Evolutionary conservation across 2,797 vertebrate species (phyloP).

Genomic region (Myotis pilosus): DNA sequence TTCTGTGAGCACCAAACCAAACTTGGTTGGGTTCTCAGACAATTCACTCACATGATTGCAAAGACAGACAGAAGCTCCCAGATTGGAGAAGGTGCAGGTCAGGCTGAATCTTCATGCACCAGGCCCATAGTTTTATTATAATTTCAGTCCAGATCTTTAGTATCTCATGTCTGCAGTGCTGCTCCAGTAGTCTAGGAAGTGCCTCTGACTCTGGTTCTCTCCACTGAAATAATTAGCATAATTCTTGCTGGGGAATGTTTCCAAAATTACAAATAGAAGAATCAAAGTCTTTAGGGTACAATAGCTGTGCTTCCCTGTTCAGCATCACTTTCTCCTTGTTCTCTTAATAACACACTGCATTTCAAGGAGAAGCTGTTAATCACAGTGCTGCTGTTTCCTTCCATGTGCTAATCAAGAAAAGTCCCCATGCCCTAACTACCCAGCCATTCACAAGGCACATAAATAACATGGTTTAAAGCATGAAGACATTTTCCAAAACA

Average conservation of each 20-base stretch:
- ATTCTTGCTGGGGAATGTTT: neutral
- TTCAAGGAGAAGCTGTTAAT: neutral
- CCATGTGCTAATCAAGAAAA: neutral
- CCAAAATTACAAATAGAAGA: neutral
- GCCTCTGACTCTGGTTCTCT: neutral
- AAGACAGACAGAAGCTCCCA: too few species aligned
- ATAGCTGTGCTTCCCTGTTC: neutral
- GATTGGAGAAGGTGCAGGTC: too few species aligned
- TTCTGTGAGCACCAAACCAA: too few species aligned
- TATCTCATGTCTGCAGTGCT: neutral
- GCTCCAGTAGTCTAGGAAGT: neutral
- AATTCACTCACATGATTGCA: too few species aligned
- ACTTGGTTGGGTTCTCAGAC: too few species aligned
- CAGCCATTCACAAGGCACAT: neutral
- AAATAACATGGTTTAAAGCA: neutral
- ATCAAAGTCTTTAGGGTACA: too few species aligned
- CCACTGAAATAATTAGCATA: neutral
- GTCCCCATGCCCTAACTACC: neutral
- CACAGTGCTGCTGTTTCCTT: neutral
- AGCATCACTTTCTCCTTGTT: neutral
- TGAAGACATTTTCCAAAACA: neutral
- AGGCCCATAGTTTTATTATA: neutral
- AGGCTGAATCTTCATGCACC: too few species aligned
- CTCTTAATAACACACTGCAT: neutral
- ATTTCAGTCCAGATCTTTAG: neutral